Evolutionary conservation across 2,113 vertebrate genomes (phyloP).

Genomic region (Pteronura brasiliensis): DNA sequence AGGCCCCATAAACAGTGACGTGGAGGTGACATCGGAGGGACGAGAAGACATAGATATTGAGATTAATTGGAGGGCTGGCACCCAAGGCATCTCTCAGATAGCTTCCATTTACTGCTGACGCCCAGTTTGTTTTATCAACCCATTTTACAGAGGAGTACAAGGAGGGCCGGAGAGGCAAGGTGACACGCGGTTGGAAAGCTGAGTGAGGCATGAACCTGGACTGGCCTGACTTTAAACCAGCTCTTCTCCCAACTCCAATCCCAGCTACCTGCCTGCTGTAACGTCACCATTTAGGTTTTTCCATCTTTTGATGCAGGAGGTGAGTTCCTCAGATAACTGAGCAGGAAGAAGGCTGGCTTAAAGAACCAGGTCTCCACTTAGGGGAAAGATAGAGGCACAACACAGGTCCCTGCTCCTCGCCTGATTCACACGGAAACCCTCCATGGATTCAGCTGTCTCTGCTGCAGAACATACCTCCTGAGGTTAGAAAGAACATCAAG

Average conservation of each 20-base stretch:
- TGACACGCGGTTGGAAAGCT: neutral
- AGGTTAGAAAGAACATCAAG: neutral
- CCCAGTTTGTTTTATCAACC: neutral
- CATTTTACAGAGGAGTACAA: neutral
- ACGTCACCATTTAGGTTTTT: neutral
- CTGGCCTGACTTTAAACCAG: neutral
- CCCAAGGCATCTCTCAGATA: too few species aligned
- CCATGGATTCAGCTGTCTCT: neutral
- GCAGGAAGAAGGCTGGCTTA: neutral
- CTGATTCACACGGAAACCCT: neutral
- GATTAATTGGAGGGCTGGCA: neutral
- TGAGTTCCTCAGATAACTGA: neutral
- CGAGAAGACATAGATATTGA: neutral
- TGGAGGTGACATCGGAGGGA: neutral
- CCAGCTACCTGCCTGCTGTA: neutral
- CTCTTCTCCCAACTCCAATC: neutral
- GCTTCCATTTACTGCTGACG: fast-evolving
- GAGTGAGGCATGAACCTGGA: neutral
- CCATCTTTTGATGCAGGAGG: neutral
- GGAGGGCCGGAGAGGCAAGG: neutral
- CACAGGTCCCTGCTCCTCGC: neutral
- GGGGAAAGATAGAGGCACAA: neutral
- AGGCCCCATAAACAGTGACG: neutral
- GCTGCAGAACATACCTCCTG: neutral
- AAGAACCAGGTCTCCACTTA: neutral